phyloP scores from a whole-genome alignment of 92 coral and sea anemone genomes.

The Zoanthus gigantus region DNA sequence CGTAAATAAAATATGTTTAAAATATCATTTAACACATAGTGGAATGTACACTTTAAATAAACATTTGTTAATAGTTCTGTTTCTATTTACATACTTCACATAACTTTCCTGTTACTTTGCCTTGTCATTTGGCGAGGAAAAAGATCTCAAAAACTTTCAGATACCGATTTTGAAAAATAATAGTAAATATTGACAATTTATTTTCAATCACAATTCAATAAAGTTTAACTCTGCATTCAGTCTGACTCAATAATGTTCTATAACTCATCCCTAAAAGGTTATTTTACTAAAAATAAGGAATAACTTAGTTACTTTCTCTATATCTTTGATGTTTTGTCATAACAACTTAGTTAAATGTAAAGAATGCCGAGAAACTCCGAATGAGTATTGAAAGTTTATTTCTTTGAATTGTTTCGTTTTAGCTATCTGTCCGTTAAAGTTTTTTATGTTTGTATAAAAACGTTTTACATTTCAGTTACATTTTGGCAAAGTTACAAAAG shows the following conservation, averaged over 20 bases:
- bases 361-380: neutral
- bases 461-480: neutral
- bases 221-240: neutral
- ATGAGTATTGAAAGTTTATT: neutral
- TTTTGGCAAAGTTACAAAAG: slow-evolving; percentile 1
- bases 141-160: neutral
- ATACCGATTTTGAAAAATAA: neutral
- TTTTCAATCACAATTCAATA: neutral
- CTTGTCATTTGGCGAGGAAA: neutral
- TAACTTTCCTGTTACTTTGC: neutral
- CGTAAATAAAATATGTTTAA: neutral
- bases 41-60: neutral
- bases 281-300: neutral
- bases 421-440: neutral
- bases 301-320: neutral
- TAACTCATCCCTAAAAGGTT: neutral
- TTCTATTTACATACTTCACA: slow-evolving; percentile 40
- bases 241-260: neutral
- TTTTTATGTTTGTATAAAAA: neutral
- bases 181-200: neutral
- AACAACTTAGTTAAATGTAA: neutral
- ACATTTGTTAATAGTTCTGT: neutral
- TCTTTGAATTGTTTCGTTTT: neutral
- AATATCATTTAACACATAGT: neutral
- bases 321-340: neutral